Evolutionary conservation across 2,888 invertebrate species (phyloP), one percentile per base, ranked within the genome.

Genomic region (Mimachlamys varia): DNA sequence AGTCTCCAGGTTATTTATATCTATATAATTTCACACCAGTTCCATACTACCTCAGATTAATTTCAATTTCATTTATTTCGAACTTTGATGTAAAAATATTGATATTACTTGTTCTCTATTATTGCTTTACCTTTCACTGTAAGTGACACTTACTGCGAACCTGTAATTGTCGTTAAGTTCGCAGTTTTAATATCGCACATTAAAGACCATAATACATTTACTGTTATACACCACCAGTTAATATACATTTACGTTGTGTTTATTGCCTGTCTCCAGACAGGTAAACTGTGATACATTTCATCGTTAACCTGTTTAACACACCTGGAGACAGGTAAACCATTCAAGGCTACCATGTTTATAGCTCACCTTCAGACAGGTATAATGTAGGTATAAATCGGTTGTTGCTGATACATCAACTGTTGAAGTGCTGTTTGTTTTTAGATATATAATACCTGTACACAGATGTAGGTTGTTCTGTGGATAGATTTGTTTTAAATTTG

Each of bases 231-330:
- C 76, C 13, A 33, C 22, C 62, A 62, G 62, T 5, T 17, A 22
- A 76, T 76, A n/a, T 76, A 17, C 76, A 0, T 27, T 76, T 27
- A 76, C 19, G 44, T 44, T 76, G 76, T 76, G 33, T 33, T 76
- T 33, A 76, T 76, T 27, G 76, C 22, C 33, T 15, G 27, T 33
- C 76, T 33, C 27, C 76, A 76, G 76, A 76, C 76, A 76, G 76
- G 76, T 76, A 76, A 62, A 76, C 76, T 76, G 76, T 76, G 76
- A 76, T 76, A 1, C 76, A 76, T 76, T 76, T 76, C 76, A 76
- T 76, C 76, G 76, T 76, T 76, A 76, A 76, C 76, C 76, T 76
- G 76, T 76, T 76, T 76, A 76, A 76, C 76, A 76, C 76, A 76
- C 76, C 27, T 76, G 76, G 33, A 76, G 76, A 76, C 76, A 76